phyloP scores from a whole-genome alignment of 2,113 vertebrate genomes.

The rat (Rattus norvegicus) region GRCr8 NC_086039.1:3945001-3945500 shows the following conservation, averaged over 20 bases:
- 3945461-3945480: no score
- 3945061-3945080: no score
- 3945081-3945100: no score
- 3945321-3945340: neutral
- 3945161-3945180: no score
- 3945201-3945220: no score
- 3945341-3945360: neutral
- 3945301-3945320: neutral
- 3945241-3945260: neutral
- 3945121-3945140: no score
- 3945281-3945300: neutral
- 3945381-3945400: neutral
- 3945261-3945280: neutral
- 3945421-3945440: no score
- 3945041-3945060: no score
- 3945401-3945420: neutral
- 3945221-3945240: neutral
- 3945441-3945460: no score
- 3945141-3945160: no score
- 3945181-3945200: no score
- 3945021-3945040: neutral
- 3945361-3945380: neutral
- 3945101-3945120: no score
- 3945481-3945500: neutral
- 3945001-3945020: neutral